phyloP scores from a whole-genome alignment of 2,888 invertebrate species.

The Scaptomyza parva region DNA sequence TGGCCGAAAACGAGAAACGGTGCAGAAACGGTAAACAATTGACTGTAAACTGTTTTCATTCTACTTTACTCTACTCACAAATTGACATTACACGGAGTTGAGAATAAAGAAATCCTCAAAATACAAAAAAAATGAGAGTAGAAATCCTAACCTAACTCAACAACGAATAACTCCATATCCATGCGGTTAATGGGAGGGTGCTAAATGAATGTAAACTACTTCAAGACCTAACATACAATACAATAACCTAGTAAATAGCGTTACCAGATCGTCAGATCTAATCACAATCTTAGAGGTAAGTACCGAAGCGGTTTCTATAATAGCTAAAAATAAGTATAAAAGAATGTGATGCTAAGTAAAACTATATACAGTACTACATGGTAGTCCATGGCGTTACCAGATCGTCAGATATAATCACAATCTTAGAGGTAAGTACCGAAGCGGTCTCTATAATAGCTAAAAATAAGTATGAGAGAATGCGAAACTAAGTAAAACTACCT shows the following conservation, averaged over 20 bases:
- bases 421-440: not conserved
- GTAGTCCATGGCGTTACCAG: not conserved
- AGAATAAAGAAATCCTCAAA: too few species aligned
- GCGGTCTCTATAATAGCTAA: too few species aligned
- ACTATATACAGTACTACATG: not conserved
- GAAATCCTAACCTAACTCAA: not conserved
- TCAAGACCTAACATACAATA: too few species aligned
- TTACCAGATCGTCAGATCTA: not conserved
- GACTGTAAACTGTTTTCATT: conserved; percentile 27
- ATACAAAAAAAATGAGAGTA: not conserved
- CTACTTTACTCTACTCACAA: not conserved
- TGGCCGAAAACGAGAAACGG: conserved; percentile 31
- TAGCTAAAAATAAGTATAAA: too few species aligned
- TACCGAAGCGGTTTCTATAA: too few species aligned
- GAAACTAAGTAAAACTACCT: not conserved
- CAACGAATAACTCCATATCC: not conserved
- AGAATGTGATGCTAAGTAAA: too few species aligned
- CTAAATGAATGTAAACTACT: too few species aligned
- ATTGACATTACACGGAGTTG: not conserved
- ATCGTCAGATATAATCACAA: not conserved
- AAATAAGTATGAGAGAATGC: not conserved
- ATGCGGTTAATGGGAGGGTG: not conserved
- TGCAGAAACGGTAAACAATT: not conserved
- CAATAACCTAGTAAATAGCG: too few species aligned
- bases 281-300: too few species aligned